Conservation (phyloP, 2,113 vertebrate species). For the Copsychus sechellarum region DNA sequence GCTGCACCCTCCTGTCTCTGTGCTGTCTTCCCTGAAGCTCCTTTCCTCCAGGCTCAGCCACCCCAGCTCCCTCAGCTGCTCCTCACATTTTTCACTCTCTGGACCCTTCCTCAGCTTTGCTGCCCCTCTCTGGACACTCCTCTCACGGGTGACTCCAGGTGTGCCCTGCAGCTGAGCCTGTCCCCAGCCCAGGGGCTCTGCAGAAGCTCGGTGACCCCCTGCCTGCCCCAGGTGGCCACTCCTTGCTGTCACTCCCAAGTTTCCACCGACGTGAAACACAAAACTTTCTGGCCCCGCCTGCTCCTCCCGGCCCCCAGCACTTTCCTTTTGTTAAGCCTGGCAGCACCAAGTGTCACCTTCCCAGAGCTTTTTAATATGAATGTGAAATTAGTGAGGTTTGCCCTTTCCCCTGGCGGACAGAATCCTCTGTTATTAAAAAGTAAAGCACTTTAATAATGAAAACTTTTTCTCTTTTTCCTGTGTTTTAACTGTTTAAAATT, state of each 20-base stretch:
- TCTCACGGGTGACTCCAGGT: not conserved
- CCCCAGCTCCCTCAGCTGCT: not conserved
- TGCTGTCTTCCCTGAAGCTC: not conserved
- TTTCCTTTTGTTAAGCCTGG: constrained; percentile 73
- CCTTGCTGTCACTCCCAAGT: constrained; percentile 44
- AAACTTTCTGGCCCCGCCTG: constrained; percentile 64
- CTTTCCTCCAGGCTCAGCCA: not conserved
- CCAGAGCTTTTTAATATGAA: constrained; percentile 82
- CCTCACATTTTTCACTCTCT: not conserved
- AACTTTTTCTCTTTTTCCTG: constrained; percentile 86
- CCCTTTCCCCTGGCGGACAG: constrained; percentile 82
- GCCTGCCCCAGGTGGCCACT: constrained; percentile 63
- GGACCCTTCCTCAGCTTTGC: not conserved
- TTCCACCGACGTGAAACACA: constrained; percentile 61
- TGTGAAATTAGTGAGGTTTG: constrained; percentile 82
- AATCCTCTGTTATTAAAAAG: constrained; percentile 92
- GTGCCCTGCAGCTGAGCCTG: not conserved
- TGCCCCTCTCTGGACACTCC: not conserved
- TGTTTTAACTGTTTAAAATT: constrained; percentile 94
- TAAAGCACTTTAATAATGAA: constrained; percentile 97
- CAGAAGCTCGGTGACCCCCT: constrained; percentile 11
- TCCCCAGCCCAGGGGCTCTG: not conserved
- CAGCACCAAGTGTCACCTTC: constrained; percentile 76
- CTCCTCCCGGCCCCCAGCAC: constrained; percentile 40
- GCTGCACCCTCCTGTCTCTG: not conserved